Percentiles rank a stretch among this genome's conserved stretches.
phyloP scores from a whole-genome alignment of 2,888 invertebrate species.

The Palloptera scutellata region DNA sequence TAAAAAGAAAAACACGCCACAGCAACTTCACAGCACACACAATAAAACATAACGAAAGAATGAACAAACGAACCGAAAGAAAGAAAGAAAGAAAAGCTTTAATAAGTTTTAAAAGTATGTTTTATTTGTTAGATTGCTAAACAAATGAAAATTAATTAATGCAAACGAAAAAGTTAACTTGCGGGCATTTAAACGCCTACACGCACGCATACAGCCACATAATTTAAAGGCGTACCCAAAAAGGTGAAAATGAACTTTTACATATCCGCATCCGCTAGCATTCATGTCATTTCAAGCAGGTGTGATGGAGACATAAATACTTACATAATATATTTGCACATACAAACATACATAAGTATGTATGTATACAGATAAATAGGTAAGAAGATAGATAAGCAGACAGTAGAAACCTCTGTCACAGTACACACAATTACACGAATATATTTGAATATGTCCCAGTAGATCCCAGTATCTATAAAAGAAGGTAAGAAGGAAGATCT shows the following conservation, averaged over 20 bases:
- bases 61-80: too few relatives aligned
- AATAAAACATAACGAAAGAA: too few relatives aligned
- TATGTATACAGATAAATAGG: too few relatives aligned
- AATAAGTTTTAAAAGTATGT: constrained; percentile 40
- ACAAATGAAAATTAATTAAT: constrained; percentile 59
- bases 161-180: constrained; percentile 56
- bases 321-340: neutral
- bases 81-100: neutral
- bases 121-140: constrained; percentile 59
- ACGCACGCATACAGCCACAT: neutral
- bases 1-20: too few relatives aligned
- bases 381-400: too few relatives aligned
- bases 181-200: constrained; percentile 36
- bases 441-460: too few relatives aligned
- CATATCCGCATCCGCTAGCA: neutral
- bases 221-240: neutral
- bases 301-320: constrained; percentile 2
- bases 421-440: too few relatives aligned
- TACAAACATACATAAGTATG: neutral
- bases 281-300: neutral
- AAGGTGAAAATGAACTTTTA: constrained; percentile 3
- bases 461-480: too few relatives aligned
- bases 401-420: too few relatives aligned
- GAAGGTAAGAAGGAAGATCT: too few relatives aligned
- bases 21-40: too few relatives aligned